Base-by-base conservation (phyloP, 2,113 vertebrate species). In the Maccullochella peelii region DNA sequence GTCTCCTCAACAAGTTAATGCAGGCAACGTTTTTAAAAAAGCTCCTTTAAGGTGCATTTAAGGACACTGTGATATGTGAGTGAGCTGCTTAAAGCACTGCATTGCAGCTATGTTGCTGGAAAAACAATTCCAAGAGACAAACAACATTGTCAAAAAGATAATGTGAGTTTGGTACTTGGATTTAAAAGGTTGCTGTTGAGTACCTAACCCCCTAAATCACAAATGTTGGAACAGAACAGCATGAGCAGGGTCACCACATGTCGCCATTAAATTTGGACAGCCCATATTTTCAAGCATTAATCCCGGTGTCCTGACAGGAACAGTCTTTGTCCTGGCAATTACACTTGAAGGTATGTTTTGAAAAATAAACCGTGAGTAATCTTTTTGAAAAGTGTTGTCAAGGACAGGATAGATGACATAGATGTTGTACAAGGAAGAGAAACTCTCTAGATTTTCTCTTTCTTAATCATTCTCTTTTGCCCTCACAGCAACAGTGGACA, bases 181-280 rank as follows among this genome's bases (percentile, higher is more conserved):
- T 79, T 52, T 66, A 54, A 79, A 63, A 25, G 21, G 36, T 16
- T 71, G 42, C 52, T 79, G 8, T 27, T 70, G 36, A 50, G n/a
- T 10, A 57, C 5, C 4, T 1, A 40, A 40, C 14, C 21, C 66
- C 5, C 44, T 84, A 78, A 88, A 59, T 88, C 49, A 52, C 8
- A 8, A 78, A 36, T 5, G n/a, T 6, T 40, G 38, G 44, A 63
- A 49, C 1, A 10, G 9, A 65, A 1, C 21, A 80, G 44, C 25
- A 21, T 23, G 38, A 54, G 25, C 66, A n/a, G 25, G 21, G 66
- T 72, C 27, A 75, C 27, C 49, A 50, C 25, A 72, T 8, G 6
- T 23, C 27, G 2, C 12, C 36, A 68, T 83, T 54, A 36, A 33
- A 65, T 50, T 14, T 25, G 15, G n/a, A 78, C 36, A 20, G 18